Evolutionary conservation across 2,113 vertebrate species (phyloP), one percentile per base, ranked within the genome.

Genomic region (Leptobrachium leishanense): DNA sequence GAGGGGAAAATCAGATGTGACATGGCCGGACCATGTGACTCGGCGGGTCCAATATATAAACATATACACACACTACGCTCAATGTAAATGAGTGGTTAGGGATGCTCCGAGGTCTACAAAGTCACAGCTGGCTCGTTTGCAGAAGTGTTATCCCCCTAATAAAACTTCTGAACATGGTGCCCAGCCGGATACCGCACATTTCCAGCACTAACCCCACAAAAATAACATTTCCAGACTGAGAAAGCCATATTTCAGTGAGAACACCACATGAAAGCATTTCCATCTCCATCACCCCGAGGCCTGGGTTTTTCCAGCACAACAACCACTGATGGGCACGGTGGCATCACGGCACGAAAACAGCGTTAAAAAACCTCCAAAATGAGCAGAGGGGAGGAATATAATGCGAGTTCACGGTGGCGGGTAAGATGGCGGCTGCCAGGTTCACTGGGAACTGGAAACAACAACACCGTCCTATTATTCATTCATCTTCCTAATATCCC

Each of bases 241-340:
- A 67, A 80, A 73, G 9, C 62, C 77, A 80, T 72, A 67, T 80
- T 79, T 70, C 70, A 73, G 70, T 44, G 54, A 20, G 7, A 74
- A 73, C 40, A 80, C 77, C 77, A 80, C 77, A 80, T 73, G 70
- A 80, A 80, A 73, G 63, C 15, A 5, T 74, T 80, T 79, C 70
- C 70, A 39, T 57, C 77, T 67, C 73, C 72, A 74, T 59, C 77
- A 80, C 13, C 77, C 46, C 54, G 68, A 77, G 55, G 54, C 65
- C 66, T 62, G 54, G 55, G n/a, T 12, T 62, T 63, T 77, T 70
- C 42, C 67, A 77, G 62, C 50, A 63, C 31, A 62, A 70, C 40
- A 79, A 55, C 62, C 44, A 73, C 62, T 57, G 50, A 57, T 66
- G 50, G 11, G 39, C 41, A 43, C 63, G 13, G n/a, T 53, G 65